Evolutionary conservation across 2,797 vertebrate species (phyloP), one percentile per base, ranked within the genome.

Genomic region (Hypotaenidia okinawae): DNA sequence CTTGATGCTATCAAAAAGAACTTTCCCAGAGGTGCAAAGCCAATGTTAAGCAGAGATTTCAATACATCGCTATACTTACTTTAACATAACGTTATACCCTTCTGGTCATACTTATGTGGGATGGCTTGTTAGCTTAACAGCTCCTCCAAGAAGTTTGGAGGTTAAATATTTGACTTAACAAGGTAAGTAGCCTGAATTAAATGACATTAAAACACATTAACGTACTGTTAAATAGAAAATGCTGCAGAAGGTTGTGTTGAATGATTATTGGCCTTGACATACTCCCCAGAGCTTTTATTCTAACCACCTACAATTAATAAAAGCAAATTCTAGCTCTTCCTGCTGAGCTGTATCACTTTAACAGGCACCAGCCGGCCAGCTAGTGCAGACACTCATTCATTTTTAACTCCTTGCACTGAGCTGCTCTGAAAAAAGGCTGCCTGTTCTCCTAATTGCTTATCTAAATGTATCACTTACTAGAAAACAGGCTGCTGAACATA

Each of bases 251-350:
- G 76, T 94, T 4, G 8, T 61, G 70, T 59, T 57, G 13, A 84
- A 39, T 72, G 73, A 13, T 81, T 45, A 81, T 35, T 75, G 67
- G 47, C 80, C 22, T 35, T 10, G 58, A 78, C 66, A n/a, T 58
- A 18, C 6, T 84, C 83, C 76, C 89, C 49, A 17, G 91, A 93
- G 91, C 83, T 93, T 57, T 95, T 59, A 5, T 11, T 93, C 74
- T 52, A 90, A 93, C 85, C 76, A 64, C 70, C 27, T 73, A 5
- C 85, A 87, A 95, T 95, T 93, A 95, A 97, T 96, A 89, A 91
- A 75, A 78, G 58, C 80, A 39, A 67, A 66, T 92, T 73, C 22
- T 58, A 6, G n/a, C 72, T 16, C 51, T 69, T 93, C 57, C 90
- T 92, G 63, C 0, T 0, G 78, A 72, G 84, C 74, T 7, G 0